phyloP scores from a whole-genome alignment of 2,888 invertebrate species.

The Drosophila bunnanda region DNA sequence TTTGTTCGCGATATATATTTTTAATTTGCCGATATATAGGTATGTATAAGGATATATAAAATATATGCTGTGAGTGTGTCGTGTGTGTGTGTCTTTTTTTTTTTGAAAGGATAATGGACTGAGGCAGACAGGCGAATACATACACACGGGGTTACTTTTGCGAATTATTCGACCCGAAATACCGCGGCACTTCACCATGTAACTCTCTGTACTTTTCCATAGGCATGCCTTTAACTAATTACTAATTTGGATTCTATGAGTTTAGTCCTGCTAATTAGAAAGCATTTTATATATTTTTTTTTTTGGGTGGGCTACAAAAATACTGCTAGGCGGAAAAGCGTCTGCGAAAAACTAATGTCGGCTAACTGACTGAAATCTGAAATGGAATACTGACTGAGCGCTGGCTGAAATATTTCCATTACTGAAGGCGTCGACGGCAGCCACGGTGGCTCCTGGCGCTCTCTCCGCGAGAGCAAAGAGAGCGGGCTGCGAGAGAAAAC shows the following conservation, averaged over 20 bases:
- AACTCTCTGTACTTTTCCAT: conserved; percentile 6
- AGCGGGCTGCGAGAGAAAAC: conserved; percentile 32
- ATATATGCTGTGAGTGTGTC: conserved; percentile 19
- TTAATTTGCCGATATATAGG: conserved; percentile 43
- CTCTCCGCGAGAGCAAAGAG: conserved; percentile 13
- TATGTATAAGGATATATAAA: conserved; percentile 30
- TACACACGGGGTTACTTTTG: conserved; percentile 52
- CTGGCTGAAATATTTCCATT: conserved; percentile 52
- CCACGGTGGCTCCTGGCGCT: conserved; percentile 53
- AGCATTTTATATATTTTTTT: conserved; percentile 4
- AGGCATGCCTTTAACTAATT: neutral
- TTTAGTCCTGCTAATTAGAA: conserved; percentile 18
- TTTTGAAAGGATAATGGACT: conserved; percentile 26
- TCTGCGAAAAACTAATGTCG: conserved; percentile 80
- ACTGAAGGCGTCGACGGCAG: conserved; percentile 73
- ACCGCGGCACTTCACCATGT: conserved; percentile 20
- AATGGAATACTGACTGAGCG: conserved; percentile 49
- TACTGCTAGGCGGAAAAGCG: conserved; percentile 74
- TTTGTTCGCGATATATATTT: conserved; percentile 53
- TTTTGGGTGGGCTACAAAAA: conserved; percentile 45
- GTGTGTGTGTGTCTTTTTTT: conserved; percentile 8
- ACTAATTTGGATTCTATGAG: neutral
- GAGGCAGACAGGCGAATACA: conserved; percentile 75
- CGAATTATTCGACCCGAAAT: conserved; percentile 15
- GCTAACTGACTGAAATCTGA: conserved; percentile 64